phyloP scores from a whole-genome alignment of 2,113 vertebrate genomes.

The Tragelaphus imberbis region DNA sequence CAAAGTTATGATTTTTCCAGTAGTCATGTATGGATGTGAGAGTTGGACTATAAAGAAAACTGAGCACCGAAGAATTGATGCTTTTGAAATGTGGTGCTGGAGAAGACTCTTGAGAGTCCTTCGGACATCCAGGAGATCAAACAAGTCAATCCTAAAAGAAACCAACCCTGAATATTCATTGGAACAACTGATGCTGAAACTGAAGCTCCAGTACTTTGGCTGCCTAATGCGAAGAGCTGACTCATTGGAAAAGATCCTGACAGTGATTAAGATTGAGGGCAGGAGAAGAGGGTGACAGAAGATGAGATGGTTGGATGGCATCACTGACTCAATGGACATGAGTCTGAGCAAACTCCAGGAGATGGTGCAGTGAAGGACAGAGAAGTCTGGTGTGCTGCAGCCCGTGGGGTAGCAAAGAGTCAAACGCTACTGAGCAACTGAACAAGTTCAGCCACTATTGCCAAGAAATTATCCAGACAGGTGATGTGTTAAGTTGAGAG shows the following conservation, averaged over 20 bases:
- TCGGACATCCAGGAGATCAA: not conserved
- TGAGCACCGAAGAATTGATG: not conserved
- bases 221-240: not conserved
- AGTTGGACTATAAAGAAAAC: not conserved
- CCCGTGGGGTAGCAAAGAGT: not conserved
- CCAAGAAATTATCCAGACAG: not conserved
- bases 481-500: not conserved
- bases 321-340: not conserved
- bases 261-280: not conserved
- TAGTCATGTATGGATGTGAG: not conserved
- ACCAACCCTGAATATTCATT: not conserved
- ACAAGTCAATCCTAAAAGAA: not conserved
- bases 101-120: not conserved
- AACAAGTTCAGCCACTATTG: not conserved
- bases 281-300: not conserved
- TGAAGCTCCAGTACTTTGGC: not conserved
- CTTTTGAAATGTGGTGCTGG: not conserved
- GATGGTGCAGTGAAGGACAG: not conserved
- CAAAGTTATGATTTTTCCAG: not conserved
- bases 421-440: not conserved
- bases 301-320: not conserved
- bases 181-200: not conserved
- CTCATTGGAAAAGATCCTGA: not conserved
- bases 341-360: not conserved
- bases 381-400: not conserved